phyloP scores from a whole-genome alignment of 2,113 vertebrate genomes.

The Pterocles gutturalis region DNA sequence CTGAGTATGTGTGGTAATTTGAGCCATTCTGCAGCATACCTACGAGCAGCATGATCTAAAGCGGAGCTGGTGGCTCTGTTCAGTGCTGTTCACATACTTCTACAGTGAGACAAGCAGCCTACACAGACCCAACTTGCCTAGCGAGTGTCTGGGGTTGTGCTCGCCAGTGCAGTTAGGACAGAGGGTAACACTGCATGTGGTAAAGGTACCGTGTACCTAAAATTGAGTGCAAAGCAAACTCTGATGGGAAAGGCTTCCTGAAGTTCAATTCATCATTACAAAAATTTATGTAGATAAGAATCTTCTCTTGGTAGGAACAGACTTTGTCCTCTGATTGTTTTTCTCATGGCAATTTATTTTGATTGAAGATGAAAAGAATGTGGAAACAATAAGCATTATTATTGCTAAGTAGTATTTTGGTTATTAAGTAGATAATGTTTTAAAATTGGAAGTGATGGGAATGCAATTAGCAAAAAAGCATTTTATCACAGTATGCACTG shows the following conservation, averaged over 20 bases:
- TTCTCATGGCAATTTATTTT: not conserved
- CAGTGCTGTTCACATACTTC: not conserved
- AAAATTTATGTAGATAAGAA: not conserved
- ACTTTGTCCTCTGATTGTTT: not conserved
- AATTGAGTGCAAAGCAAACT: not conserved
- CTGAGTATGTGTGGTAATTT: not conserved
- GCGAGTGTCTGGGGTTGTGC: not conserved
- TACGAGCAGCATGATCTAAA: not conserved
- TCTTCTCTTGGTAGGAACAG: not conserved
- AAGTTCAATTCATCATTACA: not conserved
- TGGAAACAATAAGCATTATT: slow-evolving; percentile 16
- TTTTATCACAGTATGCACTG: not conserved
- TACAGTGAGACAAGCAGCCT: not conserved
- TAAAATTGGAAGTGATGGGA: not conserved
- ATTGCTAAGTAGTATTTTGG: not conserved
- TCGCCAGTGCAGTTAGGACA: not conserved
- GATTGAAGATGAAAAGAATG: not conserved
- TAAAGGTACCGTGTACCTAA: not conserved
- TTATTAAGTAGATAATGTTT: not conserved
- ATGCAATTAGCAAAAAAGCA: not conserved
- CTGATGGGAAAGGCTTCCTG: not conserved
- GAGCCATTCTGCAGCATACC: not conserved
- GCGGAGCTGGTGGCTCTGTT: not conserved
- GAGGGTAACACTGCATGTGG: not conserved
- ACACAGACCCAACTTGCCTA: fast-evolving